Percentiles rank a stretch among this genome's conserved stretches.
Evolutionary conservation across 2,797 vertebrate genomes (phyloP).

Genomic region (Orestias chungarensis): DNA sequence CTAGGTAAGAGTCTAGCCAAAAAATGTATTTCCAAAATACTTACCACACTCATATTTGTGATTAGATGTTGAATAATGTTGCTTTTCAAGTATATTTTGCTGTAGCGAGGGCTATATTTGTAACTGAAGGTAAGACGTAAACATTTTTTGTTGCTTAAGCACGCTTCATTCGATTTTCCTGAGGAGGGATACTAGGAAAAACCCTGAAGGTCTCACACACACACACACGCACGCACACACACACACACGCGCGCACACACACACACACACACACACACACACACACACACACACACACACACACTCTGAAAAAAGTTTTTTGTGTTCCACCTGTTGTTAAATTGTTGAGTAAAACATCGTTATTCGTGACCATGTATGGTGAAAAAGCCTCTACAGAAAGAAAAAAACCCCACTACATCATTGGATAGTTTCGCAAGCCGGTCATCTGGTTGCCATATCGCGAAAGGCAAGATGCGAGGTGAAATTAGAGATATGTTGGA

Average conservation of each 20-base stretch:
- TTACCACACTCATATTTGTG: not conserved
- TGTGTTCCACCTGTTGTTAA: slow-evolving; percentile 19
- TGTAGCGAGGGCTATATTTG: not conserved
- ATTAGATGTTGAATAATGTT: not conserved
- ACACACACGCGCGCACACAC: too few relatives aligned
- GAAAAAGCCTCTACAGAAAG: slow-evolving; percentile 25
- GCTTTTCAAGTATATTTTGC: slow-evolving; percentile 3
- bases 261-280: too few relatives aligned
- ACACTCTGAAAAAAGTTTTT: too few relatives aligned
- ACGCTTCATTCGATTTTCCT: not conserved
- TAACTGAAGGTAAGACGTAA: not conserved
- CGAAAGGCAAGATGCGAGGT: slow-evolving; percentile 47
- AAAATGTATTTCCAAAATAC: not conserved
- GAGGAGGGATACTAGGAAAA: slow-evolving; percentile 20
- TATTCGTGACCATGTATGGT: slow-evolving; percentile 66
- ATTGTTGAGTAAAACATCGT: slow-evolving; percentile 45
- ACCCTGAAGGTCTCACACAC: slow-evolving; percentile 19
- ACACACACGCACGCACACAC: too few relatives aligned
- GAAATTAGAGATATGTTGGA: slow-evolving; percentile 66
- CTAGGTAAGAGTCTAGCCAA: not conserved
- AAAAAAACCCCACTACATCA: slow-evolving; percentile 47
- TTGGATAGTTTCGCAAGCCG: slow-evolving; percentile 52
- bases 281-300: too few relatives aligned
- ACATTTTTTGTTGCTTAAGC: slow-evolving; percentile 11
- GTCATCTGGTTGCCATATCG: slow-evolving; percentile 69